phyloP scores from a whole-genome alignment of 2,888 invertebrate species.

The Eristalinus sepulchralis region DNA sequence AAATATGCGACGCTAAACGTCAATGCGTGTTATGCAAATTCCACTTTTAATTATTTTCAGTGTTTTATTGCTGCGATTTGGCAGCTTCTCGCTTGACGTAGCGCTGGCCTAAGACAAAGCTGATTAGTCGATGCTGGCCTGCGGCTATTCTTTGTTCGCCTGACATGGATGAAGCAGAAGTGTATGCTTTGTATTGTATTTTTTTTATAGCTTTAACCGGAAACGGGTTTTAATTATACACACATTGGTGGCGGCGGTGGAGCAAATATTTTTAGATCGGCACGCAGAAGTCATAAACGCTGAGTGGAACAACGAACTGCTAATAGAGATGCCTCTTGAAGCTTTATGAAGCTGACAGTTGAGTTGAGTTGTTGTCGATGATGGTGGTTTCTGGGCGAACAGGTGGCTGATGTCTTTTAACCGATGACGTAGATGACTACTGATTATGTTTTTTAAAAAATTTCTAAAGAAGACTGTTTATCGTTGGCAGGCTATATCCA shows the following conservation, averaged over 20 bases:
- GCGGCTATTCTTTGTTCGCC: not conserved
- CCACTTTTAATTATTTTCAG: slow-evolving; percentile 36
- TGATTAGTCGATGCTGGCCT: not conserved
- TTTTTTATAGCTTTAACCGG: not conserved
- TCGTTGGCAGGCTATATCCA: too few relatives aligned
- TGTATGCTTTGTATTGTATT: not conserved
- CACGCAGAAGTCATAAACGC: not conserved
- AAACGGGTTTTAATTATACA: slow-evolving; percentile 16
- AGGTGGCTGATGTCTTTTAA: not conserved
- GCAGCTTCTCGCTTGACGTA: not conserved
- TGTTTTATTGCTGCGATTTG: slow-evolving; percentile 31
- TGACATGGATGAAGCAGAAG: not conserved
- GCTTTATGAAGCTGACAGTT: not conserved
- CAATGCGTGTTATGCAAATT: slow-evolving; percentile 38
- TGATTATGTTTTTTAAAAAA: too few relatives aligned
- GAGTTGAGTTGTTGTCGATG: not conserved
- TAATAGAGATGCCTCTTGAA: not conserved
- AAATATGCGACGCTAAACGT: slow-evolving; percentile 11
- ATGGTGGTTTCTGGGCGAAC: not conserved
- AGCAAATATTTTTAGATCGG: not conserved
- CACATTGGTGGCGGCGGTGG: not conserved
- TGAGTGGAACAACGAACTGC: not conserved
- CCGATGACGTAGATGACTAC: too few relatives aligned
- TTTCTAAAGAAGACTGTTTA: too few relatives aligned
- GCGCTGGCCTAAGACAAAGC: not conserved